A percentile compares a stretch with the other conserved stretches of the same genome.
These are phyloP conservation scores for Gasteruption jaculator DNA, from an alignment of 2,888 invertebrate species.

Conservation along the genomic window DNA sequence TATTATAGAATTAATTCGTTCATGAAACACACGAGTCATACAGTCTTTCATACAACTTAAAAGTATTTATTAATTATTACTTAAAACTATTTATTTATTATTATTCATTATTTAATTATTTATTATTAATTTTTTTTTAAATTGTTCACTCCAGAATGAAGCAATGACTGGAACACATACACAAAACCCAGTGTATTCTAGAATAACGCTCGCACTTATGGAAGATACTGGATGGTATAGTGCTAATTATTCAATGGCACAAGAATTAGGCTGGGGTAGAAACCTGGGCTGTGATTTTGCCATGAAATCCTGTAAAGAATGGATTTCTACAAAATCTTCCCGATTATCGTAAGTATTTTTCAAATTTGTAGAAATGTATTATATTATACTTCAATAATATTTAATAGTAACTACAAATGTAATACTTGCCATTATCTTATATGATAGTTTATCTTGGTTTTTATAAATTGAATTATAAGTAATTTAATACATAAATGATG, in stretches of 20 bases:
- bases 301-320: conserved; percentile 91
- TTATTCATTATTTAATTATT: background rate
- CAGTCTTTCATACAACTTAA: background rate
- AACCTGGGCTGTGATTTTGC: conserved; percentile 92
- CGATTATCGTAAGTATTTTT: conserved; percentile 35
- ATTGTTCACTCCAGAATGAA: too few species aligned
- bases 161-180: conserved; percentile 99
- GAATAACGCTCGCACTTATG: conserved; percentile 92
- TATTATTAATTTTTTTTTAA: conserved; percentile 1
- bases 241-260: conserved; percentile 84
- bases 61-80: background rate
- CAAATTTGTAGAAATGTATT: too few species aligned
- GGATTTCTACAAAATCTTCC: conserved; percentile 76
- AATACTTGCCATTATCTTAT: background rate
- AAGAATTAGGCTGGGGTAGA: conserved; percentile 85
- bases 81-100: background rate
- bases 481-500: too few species aligned
- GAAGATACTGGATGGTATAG: conserved; percentile 98
- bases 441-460: conserved; percentile 5
- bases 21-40: too few species aligned
- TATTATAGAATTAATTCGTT: too few species aligned
- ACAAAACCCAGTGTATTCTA: conserved; percentile 93
- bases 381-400: too few species aligned
- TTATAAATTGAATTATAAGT: too few species aligned
- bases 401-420: background rate